These are phyloP conservation scores for Aulostomus chinensis DNA, from an alignment of 2,797 vertebrate genomes.

Conservation along the genomic window DNA sequence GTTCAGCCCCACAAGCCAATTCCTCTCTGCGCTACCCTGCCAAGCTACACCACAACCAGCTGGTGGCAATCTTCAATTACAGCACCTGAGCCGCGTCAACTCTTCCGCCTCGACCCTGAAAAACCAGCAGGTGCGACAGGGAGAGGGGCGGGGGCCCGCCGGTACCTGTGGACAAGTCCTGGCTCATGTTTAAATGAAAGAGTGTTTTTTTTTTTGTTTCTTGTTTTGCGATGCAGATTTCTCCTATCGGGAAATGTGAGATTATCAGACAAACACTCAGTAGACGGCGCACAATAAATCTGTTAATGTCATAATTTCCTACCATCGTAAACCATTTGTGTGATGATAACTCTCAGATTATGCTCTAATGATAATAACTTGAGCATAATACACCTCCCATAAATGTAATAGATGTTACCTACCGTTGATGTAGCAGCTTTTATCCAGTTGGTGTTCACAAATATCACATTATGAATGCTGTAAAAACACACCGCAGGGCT, in stretches of 20 bases:
- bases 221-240: neutral
- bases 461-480: slow-evolving; percentile 1
- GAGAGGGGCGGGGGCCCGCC: slow-evolving; percentile 6
- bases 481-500: no score
- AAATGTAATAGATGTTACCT: slow-evolving; percentile 17
- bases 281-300: no score
- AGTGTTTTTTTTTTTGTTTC: slow-evolving; percentile 22
- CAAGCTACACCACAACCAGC: slow-evolving; percentile 66
- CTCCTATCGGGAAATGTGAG: no score
- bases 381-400: slow-evolving; percentile 17
- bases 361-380: no score
- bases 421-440: slow-evolving; percentile 9
- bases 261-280: no score
- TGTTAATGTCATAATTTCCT: no score
- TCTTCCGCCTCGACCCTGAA: slow-evolving; percentile 40
- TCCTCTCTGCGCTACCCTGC: slow-evolving; percentile 43
- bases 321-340: no score
- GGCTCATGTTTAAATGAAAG: slow-evolving; percentile 26
- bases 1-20: slow-evolving; percentile 56
- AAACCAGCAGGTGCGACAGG: slow-evolving; percentile 50
- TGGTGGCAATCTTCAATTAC: slow-evolving; percentile 73
- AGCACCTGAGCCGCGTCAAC: slow-evolving; percentile 71
- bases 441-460: slow-evolving; percentile 1
- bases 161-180: slow-evolving; percentile 22
- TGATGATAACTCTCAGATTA: no score